Evolutionary conservation across 2,888 invertebrate species (phyloP).

Genomic region (Melanargia galathea): DNA sequence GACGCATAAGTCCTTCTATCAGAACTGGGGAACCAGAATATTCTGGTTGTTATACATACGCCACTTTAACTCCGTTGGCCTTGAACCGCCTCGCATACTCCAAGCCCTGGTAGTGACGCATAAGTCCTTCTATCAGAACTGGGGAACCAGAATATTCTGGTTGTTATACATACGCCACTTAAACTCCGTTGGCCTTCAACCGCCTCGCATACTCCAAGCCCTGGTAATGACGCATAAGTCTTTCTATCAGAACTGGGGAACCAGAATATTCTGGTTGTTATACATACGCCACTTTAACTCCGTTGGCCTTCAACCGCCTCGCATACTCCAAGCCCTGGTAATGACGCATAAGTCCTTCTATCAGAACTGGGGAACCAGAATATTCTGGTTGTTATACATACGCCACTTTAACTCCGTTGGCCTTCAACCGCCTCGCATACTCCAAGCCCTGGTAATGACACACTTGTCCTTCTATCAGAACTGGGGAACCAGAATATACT

Average conservation of each 20-base stretch:
- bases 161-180: not conserved
- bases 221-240: slow-evolving; percentile 91
- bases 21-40: not conserved
- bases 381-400: slow-evolving; percentile 52
- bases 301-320: slow-evolving; percentile 81
- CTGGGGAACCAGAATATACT: slow-evolving; percentile 85
- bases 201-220: slow-evolving; percentile 87
- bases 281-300: slow-evolving; percentile 3
- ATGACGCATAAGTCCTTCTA: slow-evolving; percentile 91
- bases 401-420: slow-evolving; percentile 2
- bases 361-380: too few species aligned
- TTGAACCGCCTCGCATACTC: slow-evolving; percentile 86
- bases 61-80: slow-evolving; percentile 60
- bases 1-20: slow-evolving; percentile 91
- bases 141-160: not conserved
- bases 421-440: slow-evolving; percentile 86
- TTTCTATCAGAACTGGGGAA: slow-evolving; percentile 52
- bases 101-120: slow-evolving; percentile 89
- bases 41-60: not conserved
- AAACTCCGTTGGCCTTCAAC: slow-evolving; percentile 77
- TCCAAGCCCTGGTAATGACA: slow-evolving; percentile 88
- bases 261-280: not conserved
- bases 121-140: slow-evolving; percentile 81
- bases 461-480: too few species aligned
- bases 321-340: slow-evolving; percentile 89